phyloP scores from a whole-genome alignment of 2,888 invertebrate species.

The Drosophila falleni region DNA sequence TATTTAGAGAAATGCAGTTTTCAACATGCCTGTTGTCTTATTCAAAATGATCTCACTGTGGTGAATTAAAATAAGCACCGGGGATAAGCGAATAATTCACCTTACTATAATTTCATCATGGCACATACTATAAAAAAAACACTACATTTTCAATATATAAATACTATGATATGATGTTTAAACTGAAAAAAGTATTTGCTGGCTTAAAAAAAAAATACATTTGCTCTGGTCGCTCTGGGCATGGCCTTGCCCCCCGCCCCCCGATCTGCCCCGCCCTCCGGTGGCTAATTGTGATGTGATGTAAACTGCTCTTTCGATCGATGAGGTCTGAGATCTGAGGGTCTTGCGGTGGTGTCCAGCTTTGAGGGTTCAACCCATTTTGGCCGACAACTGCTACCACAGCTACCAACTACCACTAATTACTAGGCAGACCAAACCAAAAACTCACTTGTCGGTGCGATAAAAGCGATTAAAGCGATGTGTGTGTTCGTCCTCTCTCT shows the following conservation, averaged over 20 bases:
- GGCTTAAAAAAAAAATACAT: constrained; percentile 33
- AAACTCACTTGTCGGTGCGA: constrained; percentile 73
- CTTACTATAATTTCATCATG: too few species aligned
- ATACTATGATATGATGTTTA: constrained; percentile 14
- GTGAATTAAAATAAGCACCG: too few species aligned
- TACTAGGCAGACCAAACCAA: constrained; percentile 73
- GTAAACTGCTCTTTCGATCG: constrained; percentile 64
- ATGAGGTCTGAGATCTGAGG: constrained; percentile 71
- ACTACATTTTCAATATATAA: constrained; percentile 19
- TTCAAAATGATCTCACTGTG: too few species aligned
- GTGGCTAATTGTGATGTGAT: constrained; percentile 63
- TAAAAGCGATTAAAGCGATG: constrained; percentile 72
- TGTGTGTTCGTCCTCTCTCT: constrained; percentile 77
- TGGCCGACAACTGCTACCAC: constrained; percentile 68
- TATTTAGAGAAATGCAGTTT: too few species aligned
- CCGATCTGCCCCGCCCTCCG: constrained; percentile 30
- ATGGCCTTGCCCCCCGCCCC: constrained; percentile 38
- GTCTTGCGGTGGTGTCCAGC: constrained; percentile 48
- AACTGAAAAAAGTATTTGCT: constrained; percentile 31
- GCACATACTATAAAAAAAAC: constrained; percentile 29
- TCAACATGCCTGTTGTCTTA: too few species aligned
- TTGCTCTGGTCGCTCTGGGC: constrained; percentile 60
- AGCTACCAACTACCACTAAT: constrained; percentile 33
- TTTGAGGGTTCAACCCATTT: constrained; percentile 43
- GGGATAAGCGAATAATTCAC: too few species aligned